Conservation (phyloP, 2,888 invertebrate species). For the Nephrotoma appendiculata region DNA sequence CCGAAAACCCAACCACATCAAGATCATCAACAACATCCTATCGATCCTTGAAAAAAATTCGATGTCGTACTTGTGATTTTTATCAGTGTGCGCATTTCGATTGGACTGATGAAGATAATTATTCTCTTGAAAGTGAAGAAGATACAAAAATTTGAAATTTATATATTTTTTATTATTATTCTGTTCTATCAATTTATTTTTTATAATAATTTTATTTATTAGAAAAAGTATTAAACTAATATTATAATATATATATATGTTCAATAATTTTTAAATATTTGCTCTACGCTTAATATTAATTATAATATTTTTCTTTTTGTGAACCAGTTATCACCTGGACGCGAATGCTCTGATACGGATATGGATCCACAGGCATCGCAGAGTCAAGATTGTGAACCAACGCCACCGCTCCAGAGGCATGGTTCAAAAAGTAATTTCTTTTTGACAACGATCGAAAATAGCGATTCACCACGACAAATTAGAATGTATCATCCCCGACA, state of each 20-base stretch:
- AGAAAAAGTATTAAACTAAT: neutral
- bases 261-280: neutral
- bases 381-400: slow-evolving; percentile 85
- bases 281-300: neutral
- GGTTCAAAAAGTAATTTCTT: slow-evolving; percentile 74
- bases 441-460: slow-evolving; percentile 48
- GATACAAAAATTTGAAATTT: neutral
- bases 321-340: slow-evolving; percentile 62
- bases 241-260: neutral
- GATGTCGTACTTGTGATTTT: neutral
- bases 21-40: neutral
- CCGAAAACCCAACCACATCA: neutral
- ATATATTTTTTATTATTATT: neutral
- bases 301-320: slow-evolving; percentile 8
- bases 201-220: neutral
- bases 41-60: neutral
- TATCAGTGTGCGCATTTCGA: neutral
- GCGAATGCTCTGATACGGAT: slow-evolving; percentile 70
- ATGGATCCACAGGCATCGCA: slow-evolving; percentile 82
- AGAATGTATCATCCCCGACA: slow-evolving; percentile 42
- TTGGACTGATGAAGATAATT: neutral
- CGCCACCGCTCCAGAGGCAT: slow-evolving; percentile 72
- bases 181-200: neutral
- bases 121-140: slow-evolving; percentile 5
- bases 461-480: slow-evolving; percentile 38